Evolutionary conservation across 2,888 invertebrate species (phyloP).

Genomic region (Netelia fuscicornis): DNA sequence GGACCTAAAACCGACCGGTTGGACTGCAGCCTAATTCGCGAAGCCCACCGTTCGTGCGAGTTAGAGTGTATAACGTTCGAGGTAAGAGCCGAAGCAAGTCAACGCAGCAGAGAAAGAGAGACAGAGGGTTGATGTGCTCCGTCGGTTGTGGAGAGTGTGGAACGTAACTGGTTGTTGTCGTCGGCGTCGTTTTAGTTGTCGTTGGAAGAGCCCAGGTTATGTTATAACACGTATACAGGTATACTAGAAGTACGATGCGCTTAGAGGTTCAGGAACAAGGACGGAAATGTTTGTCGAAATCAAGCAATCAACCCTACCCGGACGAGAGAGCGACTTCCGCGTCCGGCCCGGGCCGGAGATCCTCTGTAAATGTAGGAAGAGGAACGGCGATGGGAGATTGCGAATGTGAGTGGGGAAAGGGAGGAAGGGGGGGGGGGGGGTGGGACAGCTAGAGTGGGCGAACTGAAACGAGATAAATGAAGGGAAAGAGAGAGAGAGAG

Average conservation of each 20-base stretch:
- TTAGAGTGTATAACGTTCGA: slow-evolving; percentile 62
- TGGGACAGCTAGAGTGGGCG: slow-evolving; percentile 32
- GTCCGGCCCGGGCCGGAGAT: slow-evolving; percentile 44
- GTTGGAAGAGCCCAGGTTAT: slow-evolving; percentile 22
- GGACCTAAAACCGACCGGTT: slow-evolving; percentile 70
- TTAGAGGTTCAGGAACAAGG: slow-evolving; percentile 57
- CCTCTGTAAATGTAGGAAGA: slow-evolving; percentile 36
- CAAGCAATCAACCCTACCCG: slow-evolving; percentile 79
- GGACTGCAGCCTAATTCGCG: slow-evolving; percentile 80
- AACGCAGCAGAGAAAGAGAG: slow-evolving; percentile 54
- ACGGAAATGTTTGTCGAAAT: slow-evolving; percentile 81
- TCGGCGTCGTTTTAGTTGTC: slow-evolving; percentile 36
- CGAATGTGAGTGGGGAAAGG: slow-evolving; percentile 4
- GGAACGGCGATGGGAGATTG: slow-evolving; percentile 28
- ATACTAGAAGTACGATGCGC: slow-evolving; percentile 15
- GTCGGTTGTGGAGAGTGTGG: slow-evolving; percentile 50
- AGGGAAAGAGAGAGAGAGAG: slow-evolving; percentile 14
- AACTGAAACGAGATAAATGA: slow-evolving; percentile 26
- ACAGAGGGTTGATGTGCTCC: slow-evolving; percentile 50
- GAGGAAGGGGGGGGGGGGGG: slow-evolving; percentile 25
- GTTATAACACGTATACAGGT: neutral
- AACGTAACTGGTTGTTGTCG: slow-evolving; percentile 53
- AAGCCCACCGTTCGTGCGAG: slow-evolving; percentile 61
- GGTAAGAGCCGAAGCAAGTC: slow-evolving; percentile 57
- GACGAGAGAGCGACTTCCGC: slow-evolving; percentile 66